Evolutionary conservation across 2,113 vertebrate species (phyloP), one percentile per base, ranked within the genome.

Genomic region (Hemiscyllium ocellatum): DNA sequence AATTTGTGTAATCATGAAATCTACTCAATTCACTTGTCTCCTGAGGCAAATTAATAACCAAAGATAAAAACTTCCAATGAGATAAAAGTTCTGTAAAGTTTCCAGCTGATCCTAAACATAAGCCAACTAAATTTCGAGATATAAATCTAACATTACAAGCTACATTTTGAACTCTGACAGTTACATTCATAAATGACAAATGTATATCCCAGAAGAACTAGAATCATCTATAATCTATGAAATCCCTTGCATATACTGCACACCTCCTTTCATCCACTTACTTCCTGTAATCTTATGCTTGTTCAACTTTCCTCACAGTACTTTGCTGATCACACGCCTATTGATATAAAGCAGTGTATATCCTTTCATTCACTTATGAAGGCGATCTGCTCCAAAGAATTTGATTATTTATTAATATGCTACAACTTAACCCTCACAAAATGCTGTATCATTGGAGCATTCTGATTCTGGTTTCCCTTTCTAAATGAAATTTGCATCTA

Each of bases 191-290:
- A 17, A 26, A 90, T 61, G 52, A 56, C 52, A 90, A 61, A 61
- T 61, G 52, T 61, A 56, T 90, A 33, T 61, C 87, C 26, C 26
- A 33, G 52, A 33, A 90, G 87, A 29, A 90, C 52, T 61, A 29
- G 87, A 90, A 90, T 52, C 50, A 90, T 89, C 24, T 52, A 89
- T 89, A 89, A 89, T 89, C 86, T 61, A 83, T 83, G 52, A 89
- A 89, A 26, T 61, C 10, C 33, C 80, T 90, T 90, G 50, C 52
- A 90, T 61, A 61, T 17, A 61, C 13, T 61, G 50, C 52, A 24
- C 47, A 87, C 50, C 52, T 52, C 85, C 85, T 61, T 15, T 33
- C 29, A 61, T 90, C 26, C 29, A 90, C 29, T 90, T 90, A 90
- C 52, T 89, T 61, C 10, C 50, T 29, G 15, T 15, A 89, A 61